Conservation (phyloP, 2,113 vertebrate genomes). For the Numenius arquata region DNA sequence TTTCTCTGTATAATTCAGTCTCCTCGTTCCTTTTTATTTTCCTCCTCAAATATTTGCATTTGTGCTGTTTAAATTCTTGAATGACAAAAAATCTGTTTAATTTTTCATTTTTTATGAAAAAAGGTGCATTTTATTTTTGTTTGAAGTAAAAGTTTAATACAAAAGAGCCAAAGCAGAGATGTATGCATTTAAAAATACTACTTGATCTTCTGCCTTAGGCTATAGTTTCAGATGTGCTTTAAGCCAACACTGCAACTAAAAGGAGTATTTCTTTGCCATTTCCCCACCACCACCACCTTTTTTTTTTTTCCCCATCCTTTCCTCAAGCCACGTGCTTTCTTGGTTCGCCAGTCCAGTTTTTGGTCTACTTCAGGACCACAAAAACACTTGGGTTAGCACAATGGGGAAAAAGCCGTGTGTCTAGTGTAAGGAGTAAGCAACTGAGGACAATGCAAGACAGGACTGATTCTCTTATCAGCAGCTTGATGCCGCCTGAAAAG, state of each 20-base stretch:
- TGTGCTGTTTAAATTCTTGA: not conserved
- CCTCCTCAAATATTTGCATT: not conserved
- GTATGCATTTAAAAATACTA: not conserved
- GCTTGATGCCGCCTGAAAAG: not conserved
- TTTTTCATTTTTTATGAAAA: not conserved
- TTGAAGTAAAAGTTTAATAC: not conserved
- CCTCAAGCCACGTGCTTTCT: not conserved
- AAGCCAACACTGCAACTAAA: not conserved
- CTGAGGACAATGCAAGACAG: not conserved
- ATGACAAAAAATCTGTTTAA: not conserved
- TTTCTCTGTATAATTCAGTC: not conserved
- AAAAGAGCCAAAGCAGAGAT: not conserved
- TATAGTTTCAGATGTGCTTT: not conserved
- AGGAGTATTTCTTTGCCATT: not conserved
- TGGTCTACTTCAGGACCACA: not conserved
- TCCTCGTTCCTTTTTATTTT: not conserved
- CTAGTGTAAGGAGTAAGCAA: not conserved
- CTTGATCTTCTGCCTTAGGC: not conserved
- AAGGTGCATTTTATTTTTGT: not conserved
- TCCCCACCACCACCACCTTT: not conserved
- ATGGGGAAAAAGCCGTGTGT: not conserved
- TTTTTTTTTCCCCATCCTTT: not conserved
- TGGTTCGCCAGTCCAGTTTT: not conserved
- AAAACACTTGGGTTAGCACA: not conserved
- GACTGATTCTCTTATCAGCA: not conserved